Conservation (phyloP, 2,113 vertebrate species). For the Micromys minutus region DNA sequence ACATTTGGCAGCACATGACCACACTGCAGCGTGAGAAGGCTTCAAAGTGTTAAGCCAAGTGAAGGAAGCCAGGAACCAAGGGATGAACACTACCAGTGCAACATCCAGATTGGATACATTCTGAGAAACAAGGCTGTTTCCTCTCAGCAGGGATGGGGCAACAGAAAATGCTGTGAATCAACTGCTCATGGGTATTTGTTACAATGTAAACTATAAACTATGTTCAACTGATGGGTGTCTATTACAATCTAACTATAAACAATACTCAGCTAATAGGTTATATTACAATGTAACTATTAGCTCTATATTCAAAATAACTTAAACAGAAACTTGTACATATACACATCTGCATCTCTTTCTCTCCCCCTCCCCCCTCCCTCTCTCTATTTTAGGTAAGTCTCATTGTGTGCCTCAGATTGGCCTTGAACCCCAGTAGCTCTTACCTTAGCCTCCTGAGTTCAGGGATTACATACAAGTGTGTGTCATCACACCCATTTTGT, state of each 20-base stretch:
- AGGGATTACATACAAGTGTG: background rate
- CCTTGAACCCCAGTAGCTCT: background rate
- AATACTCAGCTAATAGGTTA: no score
- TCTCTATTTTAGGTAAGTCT: background rate
- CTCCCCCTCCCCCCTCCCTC: no score
- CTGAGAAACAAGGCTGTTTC: background rate
- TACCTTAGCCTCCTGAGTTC: background rate
- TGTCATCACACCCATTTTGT: background rate
- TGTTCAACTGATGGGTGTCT: background rate
- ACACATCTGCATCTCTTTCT: no score
- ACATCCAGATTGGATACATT: background rate
- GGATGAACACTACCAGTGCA: no score
- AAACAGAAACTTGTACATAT: background rate
- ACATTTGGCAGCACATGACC: background rate
- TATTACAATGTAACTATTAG: no score
- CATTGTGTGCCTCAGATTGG: background rate
- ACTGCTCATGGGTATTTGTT: no score
- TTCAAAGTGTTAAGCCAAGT: background rate
- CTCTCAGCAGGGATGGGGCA: background rate
- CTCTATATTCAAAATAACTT: background rate
- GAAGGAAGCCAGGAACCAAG: background rate
- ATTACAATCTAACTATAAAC: no score
- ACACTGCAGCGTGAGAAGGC: background rate
- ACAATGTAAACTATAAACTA: no score
- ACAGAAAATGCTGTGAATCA: no score